Evolutionary conservation across 1,140 invertebrate species (phyloP).

Genomic region (Camponotus vicinus): DNA sequence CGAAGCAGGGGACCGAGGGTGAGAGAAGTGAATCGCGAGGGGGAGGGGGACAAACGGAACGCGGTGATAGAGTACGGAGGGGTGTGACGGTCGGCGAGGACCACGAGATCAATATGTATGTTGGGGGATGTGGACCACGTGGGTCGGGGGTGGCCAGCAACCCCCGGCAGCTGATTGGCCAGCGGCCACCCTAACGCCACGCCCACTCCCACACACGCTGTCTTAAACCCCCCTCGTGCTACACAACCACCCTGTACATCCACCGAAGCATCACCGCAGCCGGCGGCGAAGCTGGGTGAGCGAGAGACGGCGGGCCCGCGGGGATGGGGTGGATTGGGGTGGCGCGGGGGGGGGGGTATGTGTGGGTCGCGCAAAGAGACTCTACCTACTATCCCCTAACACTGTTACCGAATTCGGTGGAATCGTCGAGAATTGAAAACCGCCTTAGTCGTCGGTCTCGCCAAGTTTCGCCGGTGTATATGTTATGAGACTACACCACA

Average conservation of each 20-base stretch:
- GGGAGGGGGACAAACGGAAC: neutral
- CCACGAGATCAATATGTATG: constrained; percentile 87
- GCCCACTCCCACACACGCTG: constrained; percentile 86
- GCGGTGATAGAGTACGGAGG: constrained; percentile 51
- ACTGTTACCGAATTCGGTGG: constrained; percentile 84
- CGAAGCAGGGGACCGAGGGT: neutral
- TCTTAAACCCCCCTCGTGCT: constrained; percentile 80
- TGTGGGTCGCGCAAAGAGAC: constrained; percentile 63
- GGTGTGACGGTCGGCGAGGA: constrained; percentile 79
- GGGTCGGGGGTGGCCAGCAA: constrained; percentile 85
- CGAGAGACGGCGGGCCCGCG: neutral
- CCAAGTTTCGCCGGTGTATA: constrained; percentile 40
- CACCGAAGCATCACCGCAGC: constrained; percentile 65
- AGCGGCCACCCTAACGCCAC: constrained; percentile 83
- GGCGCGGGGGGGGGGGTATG: constrained; percentile 19
- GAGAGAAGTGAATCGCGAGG: neutral
- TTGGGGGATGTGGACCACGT: constrained; percentile 85
- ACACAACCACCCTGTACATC: constrained; percentile 71
- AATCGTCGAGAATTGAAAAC: constrained; percentile 87
- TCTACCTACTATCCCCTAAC: constrained; percentile 76
- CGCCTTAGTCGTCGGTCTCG: constrained; percentile 71
- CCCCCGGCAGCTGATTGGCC: constrained; percentile 84
- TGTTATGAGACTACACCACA: constrained; percentile 33
- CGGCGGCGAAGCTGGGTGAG: constrained; percentile 4
- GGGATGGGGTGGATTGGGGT: constrained; percentile 14